These are phyloP conservation scores for Natrix natrix DNA, from an alignment of 2,797 vertebrate species.

Conservation along the genomic window DNA sequence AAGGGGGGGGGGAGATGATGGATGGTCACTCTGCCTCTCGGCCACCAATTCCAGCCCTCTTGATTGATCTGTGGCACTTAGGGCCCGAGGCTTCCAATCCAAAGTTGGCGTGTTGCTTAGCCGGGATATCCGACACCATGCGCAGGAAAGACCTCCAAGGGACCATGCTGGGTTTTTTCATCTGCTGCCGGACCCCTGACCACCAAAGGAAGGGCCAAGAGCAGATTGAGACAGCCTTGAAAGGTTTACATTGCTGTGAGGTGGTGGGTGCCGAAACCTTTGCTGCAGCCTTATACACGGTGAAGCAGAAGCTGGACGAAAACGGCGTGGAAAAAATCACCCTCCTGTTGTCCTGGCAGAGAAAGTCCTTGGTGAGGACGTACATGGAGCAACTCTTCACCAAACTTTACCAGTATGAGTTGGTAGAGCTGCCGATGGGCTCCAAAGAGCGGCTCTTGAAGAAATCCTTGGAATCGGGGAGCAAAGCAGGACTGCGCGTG, in stretches of 20 bases:
- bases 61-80: constrained; percentile 79
- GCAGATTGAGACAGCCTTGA: constrained; percentile 39
- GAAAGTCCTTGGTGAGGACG: constrained; percentile 68
- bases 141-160: constrained; percentile 18
- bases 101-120: constrained; percentile 7
- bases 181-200: constrained; percentile 60
- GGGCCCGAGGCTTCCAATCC: constrained; percentile 45
- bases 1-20: neutral
- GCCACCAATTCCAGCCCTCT: neutral
- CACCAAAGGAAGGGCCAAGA: constrained; percentile 36
- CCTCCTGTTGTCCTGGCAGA: constrained; percentile 72
- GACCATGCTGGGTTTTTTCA: constrained; percentile 71
- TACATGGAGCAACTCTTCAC: constrained; percentile 84
- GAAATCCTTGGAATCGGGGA: constrained; percentile 8
- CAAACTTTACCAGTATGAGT: constrained; percentile 78
- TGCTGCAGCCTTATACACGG: constrained; percentile 73
- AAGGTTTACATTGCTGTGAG: constrained; percentile 41
- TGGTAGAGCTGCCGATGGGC: constrained; percentile 58
- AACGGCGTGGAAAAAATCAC: constrained; percentile 70
- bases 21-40: neutral
- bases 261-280: constrained; percentile 66
- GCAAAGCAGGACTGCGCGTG: constrained; percentile 31
- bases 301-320: constrained; percentile 83
- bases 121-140: too few species aligned
- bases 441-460: constrained; percentile 35